A percentile compares a stretch with the other conserved stretches of the same genome.
Evolutionary conservation across 2,113 vertebrate genomes (phyloP).

Genomic region (Leptocoma aspasia): DNA sequence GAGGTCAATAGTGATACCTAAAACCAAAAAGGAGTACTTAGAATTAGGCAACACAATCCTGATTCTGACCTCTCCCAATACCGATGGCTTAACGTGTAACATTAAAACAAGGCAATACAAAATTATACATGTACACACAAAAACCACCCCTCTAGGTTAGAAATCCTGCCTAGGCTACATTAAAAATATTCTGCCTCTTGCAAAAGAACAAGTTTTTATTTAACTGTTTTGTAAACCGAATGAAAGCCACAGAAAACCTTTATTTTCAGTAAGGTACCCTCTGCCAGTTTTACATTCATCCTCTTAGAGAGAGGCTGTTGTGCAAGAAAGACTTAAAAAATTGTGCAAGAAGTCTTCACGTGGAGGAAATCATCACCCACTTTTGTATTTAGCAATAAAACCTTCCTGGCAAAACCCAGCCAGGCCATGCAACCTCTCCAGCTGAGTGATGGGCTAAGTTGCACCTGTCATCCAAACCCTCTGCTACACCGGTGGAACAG

Average conservation of each 20-base stretch:
- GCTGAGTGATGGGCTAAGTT: not conserved
- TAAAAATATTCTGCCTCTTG: not conserved
- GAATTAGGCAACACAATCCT: not conserved
- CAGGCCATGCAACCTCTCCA: not conserved
- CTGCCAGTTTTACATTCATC: not conserved
- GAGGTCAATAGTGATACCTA: conserved; percentile 84
- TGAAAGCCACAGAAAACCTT: not conserved
- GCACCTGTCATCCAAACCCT: not conserved
- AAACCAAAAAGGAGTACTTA: not conserved
- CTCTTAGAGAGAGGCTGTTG: not conserved
- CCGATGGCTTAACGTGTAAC: not conserved
- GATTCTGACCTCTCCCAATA: not conserved
- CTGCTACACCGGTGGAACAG: not conserved
- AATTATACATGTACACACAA: not conserved
- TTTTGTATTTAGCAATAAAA: not conserved
- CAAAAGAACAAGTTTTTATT: not conserved
- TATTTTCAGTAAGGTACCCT: not conserved
- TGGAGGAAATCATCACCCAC: not conserved
- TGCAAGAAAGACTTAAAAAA: not conserved
- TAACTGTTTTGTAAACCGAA: not conserved
- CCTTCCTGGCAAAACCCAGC: not conserved
- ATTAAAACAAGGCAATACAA: not conserved
- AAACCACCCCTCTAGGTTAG: not conserved
- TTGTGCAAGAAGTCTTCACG: not conserved
- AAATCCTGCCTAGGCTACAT: not conserved